Base-by-base conservation (phyloP, 2,797 vertebrate genomes). In the Capromys pilorides region DNA sequence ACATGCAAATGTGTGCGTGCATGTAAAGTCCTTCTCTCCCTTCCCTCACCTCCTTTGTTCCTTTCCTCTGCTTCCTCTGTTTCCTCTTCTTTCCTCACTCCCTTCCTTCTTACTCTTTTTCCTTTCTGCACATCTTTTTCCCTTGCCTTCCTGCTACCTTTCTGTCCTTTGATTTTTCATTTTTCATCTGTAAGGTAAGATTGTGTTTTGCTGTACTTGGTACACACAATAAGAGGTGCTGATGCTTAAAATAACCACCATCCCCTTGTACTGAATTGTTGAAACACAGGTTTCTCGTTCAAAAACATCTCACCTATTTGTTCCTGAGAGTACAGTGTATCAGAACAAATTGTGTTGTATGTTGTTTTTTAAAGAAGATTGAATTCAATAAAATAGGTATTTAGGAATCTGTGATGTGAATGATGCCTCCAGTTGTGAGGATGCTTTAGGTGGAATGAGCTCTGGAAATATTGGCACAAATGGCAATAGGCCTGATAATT, bases 351-450 rank as follows among this genome's bases (percentile, higher is more conserved):
- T 93, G 87, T 94, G 90, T 83, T 73, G 16, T 90, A 6, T 79
- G 31, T 95, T 95, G 49, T 75, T 96, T 66, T 95, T 89, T 94
- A 96, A 88, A 79, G 18, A 90, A 95, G 75, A 88, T 94, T 95
- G 83, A 95, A 89, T 97, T 92, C 41, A 78, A 31, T 69, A 45
- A 82, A 96, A 88, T 22, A 79, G 28, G 24, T 86, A 33, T 64
- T 83, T 86, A 80, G 49, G 75, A 79, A 90, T 88, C 51, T 95
- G 41, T 82, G 87, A 78, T 33, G 36, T 92, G 86, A 95, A 87
- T 90, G 94, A 88, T 90, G 85, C 71, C 26, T 96, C 57, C 3
- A 86, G 51, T 69, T 84, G 85, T 93, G 83, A 93, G 66, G 59
- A 81, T 49, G 18, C 85, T 91, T 89, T n/a, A 33, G 57, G 64